Conservation (phyloP, 2,113 vertebrate genomes). For the Odontophorus gujanensis region DNA sequence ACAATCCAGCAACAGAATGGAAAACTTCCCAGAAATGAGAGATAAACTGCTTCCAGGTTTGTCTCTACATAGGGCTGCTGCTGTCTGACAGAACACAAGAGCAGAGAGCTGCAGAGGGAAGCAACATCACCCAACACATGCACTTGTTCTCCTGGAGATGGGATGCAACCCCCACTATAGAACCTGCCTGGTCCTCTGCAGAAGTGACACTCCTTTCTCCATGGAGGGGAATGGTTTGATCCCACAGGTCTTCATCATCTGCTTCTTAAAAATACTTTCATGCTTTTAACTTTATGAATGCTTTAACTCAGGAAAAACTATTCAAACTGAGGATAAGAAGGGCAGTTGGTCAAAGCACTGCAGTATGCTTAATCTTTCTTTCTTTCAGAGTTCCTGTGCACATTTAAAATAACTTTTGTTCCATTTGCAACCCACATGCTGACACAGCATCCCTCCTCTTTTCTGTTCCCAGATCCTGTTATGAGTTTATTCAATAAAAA, state of each 20-base stretch:
- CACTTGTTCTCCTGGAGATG: not conserved
- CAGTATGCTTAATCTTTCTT: slow-evolving; percentile 25
- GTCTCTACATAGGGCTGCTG: not conserved
- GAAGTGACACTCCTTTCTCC: not conserved
- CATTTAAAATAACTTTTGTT: slow-evolving; percentile 59
- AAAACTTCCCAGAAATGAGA: not conserved
- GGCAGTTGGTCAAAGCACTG: slow-evolving; percentile 41
- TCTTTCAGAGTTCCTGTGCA: slow-evolving; percentile 25
- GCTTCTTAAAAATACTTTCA: slow-evolving; percentile 26
- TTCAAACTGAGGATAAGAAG: slow-evolving; percentile 19
- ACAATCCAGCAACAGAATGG: not conserved
- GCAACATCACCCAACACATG: not conserved
- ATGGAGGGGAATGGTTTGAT: not conserved
- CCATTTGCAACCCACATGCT: slow-evolving; percentile 73
- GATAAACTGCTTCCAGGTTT: not conserved
- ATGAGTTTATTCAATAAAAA: slow-evolving; percentile 73
- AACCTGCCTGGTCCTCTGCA: not conserved
- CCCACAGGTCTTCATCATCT: not conserved
- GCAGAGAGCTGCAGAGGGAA: not conserved
- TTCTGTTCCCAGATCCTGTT: slow-evolving; percentile 72
- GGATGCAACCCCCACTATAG: not conserved
- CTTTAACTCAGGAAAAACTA: slow-evolving; percentile 37
- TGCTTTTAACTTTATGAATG: slow-evolving; percentile 29
- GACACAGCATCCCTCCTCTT: slow-evolving; percentile 73
- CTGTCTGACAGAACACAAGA: not conserved